phyloP scores from a whole-genome alignment of 2,797 vertebrate genomes.

The Poeciliopsis paucimaculata region DNA sequence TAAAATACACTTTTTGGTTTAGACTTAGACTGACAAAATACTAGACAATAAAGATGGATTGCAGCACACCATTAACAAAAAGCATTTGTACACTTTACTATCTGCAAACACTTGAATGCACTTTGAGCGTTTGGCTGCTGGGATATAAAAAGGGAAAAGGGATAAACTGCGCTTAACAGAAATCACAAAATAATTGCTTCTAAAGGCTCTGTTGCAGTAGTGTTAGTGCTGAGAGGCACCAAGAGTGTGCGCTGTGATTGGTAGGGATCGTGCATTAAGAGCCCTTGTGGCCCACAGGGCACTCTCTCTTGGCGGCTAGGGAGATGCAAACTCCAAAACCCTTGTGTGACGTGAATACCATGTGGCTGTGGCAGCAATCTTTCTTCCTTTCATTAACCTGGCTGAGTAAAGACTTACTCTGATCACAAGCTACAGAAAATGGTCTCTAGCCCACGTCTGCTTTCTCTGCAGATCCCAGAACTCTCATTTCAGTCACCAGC shows the following conservation, averaged over 20 bases:
- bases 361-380: conserved; percentile 59
- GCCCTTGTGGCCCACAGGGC: conserved; percentile 23
- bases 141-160: conserved; percentile 13
- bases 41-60: background rate
- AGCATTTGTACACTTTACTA: background rate
- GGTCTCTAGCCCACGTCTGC: conserved; percentile 47
- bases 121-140: background rate
- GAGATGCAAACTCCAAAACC: conserved; percentile 39
- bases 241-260: conserved; percentile 39
- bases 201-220: conserved; percentile 16
- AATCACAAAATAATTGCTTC: conserved; percentile 22
- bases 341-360: conserved; percentile 42
- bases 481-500: conserved; percentile 33
- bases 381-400: conserved; percentile 65
- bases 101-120: background rate
- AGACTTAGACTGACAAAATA: background rate
- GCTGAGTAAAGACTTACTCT: conserved; percentile 62
- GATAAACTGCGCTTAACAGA: conserved; percentile 22
- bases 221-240: conserved; percentile 15
- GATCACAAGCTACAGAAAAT: conserved; percentile 60
- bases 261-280: conserved; percentile 46
- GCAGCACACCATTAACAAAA: background rate
- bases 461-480: conserved; percentile 56
- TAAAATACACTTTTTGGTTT: background rate
- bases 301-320: conserved; percentile 40